Evolutionary conservation across 2,888 invertebrate genomes (phyloP).

Genomic region (Selenia dentaria): DNA sequence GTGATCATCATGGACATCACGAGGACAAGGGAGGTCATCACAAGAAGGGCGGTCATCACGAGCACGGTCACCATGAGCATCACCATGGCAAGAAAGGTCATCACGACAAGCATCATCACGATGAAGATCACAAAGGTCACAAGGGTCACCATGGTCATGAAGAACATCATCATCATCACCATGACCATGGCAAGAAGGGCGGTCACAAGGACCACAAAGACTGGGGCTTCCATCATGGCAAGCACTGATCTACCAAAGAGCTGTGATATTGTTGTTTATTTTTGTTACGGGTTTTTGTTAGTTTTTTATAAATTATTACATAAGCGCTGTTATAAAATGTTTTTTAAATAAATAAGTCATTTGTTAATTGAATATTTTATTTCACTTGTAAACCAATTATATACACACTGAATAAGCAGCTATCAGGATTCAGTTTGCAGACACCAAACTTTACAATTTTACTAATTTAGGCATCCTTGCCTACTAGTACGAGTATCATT

Average conservation of each 20-base stretch:
- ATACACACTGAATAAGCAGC: no score
- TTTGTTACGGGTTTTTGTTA: constrained; percentile 55
- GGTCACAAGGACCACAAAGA: constrained; percentile 74
- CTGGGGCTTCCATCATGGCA: constrained; percentile 77
- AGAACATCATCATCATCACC: constrained; percentile 75
- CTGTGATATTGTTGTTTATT: constrained; percentile 66
- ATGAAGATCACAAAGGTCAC: constrained; percentile 75
- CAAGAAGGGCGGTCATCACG: constrained; percentile 77
- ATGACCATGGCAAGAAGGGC: constrained; percentile 79
- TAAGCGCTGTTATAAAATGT: constrained; percentile 39
- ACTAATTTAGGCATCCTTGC: no score
- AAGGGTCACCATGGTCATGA: constrained; percentile 79
- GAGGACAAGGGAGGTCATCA: constrained; percentile 70
- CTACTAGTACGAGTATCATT: no score
- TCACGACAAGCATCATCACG: constrained; percentile 75
- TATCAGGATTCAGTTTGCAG: no score
- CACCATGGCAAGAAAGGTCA: constrained; percentile 76
- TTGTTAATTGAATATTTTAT: constrained; percentile 9
- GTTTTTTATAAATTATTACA: constrained; percentile 49
- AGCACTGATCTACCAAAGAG: constrained; percentile 63
- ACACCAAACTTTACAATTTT: no score
- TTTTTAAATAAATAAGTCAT: constrained; percentile 32
- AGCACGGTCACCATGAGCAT: constrained; percentile 73
- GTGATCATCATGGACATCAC: constrained; percentile 75
- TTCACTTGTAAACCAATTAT: no score